Evolutionary conservation across 2,888 invertebrate genomes (phyloP).

Genomic region (Melangyna quadrimaculata): DNA sequence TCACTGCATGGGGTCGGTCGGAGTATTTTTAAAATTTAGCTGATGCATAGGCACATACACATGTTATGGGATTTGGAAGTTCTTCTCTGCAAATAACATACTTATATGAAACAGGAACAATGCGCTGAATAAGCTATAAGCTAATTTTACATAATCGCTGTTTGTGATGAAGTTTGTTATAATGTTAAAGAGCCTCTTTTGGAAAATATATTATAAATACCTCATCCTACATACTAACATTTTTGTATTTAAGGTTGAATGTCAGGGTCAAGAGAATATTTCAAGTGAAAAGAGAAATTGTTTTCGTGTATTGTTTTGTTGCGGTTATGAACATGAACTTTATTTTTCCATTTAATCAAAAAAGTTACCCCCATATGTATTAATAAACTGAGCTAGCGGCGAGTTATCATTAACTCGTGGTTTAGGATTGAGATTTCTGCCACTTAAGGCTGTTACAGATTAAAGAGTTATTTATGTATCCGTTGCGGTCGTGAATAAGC

Average conservation of each 20-base stretch:
- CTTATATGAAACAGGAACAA: constrained; percentile 5
- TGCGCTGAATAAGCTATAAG: constrained; percentile 34
- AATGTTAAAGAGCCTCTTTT: neutral
- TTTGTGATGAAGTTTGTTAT: constrained; percentile 16
- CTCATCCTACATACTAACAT: neutral
- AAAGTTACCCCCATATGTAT: no score
- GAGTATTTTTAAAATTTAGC: constrained; percentile 63
- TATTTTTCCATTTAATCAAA: neutral
- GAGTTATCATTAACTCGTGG: no score
- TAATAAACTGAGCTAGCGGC: no score
- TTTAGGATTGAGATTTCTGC: no score
- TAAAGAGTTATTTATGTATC: no score
- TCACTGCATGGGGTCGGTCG: constrained; percentile 68
- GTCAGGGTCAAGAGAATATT: constrained; percentile 26
- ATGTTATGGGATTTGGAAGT: constrained; percentile 24
- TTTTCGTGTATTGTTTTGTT: neutral
- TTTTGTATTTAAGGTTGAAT: constrained; percentile 15
- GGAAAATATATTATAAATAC: neutral
- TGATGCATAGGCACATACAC: constrained; percentile 49
- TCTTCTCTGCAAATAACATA: neutral
- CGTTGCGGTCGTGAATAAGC: no score
- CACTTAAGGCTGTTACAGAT: no score
- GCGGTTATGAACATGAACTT: neutral
- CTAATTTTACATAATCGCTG: constrained; percentile 34
- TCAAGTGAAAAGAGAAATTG: constrained; percentile 6